A percentile compares a stretch with the other conserved stretches of the same genome.
phyloP scores from a whole-genome alignment of 2,888 invertebrate species.

The Atethmia centrago region DNA sequence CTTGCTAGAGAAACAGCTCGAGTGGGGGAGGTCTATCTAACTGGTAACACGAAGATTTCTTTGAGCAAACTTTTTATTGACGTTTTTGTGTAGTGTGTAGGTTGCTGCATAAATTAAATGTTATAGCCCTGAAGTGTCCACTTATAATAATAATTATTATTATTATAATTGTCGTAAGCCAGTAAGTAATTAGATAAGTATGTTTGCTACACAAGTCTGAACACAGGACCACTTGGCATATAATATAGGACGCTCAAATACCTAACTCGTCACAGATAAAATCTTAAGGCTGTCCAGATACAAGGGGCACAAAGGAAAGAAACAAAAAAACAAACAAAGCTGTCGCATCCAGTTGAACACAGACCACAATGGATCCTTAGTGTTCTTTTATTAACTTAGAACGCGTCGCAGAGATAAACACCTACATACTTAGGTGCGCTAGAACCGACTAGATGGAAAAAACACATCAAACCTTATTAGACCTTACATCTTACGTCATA shows the following conservation, averaged over 20 bases:
- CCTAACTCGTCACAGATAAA: conserved; percentile 27
- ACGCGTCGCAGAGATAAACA: conserved; percentile 55
- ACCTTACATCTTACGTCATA: conserved; percentile 71
- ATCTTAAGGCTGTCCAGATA: conserved; percentile 22
- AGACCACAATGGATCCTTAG: conserved; percentile 40
- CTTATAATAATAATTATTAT: conserved; percentile 25
- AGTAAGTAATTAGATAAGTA: conserved; percentile 25
- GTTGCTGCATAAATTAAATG: conserved; percentile 46
- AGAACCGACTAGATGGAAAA: conserved; percentile 44
- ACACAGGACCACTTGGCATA: conserved; percentile 32
- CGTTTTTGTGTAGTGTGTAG: conserved; percentile 52
- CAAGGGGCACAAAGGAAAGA: not conserved
- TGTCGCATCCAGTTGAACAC: conserved; percentile 30
- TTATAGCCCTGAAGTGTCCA: conserved; percentile 33
- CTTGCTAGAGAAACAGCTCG: not conserved
- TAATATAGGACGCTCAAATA: conserved; percentile 28
- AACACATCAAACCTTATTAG: conserved; percentile 59
- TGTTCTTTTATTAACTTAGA: conserved; percentile 55
- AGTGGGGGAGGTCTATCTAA: conserved; percentile 57
- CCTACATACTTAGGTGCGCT: conserved; percentile 54
- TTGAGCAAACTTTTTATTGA: conserved; percentile 62
- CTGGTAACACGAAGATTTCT: conserved; percentile 63
- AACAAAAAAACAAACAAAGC: conserved; percentile 25
- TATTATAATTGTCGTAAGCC: conserved; percentile 20
- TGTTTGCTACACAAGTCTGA: conserved; percentile 21